A percentile compares a stretch with the other conserved stretches of the same genome.
These are phyloP conservation scores for Lepidochrysops patricia DNA, from an alignment of 2,888 invertebrate genomes.

Conservation along the genomic window DNA sequence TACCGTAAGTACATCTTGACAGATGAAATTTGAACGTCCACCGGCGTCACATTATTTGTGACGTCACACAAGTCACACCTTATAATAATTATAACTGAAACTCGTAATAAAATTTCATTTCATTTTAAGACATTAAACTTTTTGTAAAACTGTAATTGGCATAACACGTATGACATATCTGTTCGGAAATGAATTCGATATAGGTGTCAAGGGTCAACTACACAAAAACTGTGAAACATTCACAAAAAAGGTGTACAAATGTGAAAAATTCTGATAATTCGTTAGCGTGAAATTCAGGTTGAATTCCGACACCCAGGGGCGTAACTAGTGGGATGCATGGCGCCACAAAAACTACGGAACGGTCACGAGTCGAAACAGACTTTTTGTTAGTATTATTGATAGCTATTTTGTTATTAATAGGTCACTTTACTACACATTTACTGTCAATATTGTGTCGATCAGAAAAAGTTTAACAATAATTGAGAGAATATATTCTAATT, in stretches of 20 bases:
- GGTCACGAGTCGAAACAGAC: no score
- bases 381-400: no score
- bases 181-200: neutral
- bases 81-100: no score
- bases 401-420: neutral
- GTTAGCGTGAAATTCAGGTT: slow-evolving; percentile 54
- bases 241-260: slow-evolving; percentile 21
- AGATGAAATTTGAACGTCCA: no score
- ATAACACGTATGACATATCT: neutral
- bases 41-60: no score
- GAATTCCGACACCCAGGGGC: slow-evolving; percentile 38
- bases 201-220: neutral
- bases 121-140: neutral
- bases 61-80: no score
- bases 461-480: neutral
- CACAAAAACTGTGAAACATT: neutral
- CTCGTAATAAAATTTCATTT: neutral
- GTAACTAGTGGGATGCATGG: slow-evolving; percentile 31
- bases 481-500: no score
- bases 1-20: no score
- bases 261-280: slow-evolving; percentile 50
- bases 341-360: slow-evolving; percentile 14
- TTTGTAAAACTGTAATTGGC: neutral
- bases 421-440: no score
- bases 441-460: no score